phyloP scores from a whole-genome alignment of 2,888 invertebrate genomes.

The Bombylius discolor region DNA sequence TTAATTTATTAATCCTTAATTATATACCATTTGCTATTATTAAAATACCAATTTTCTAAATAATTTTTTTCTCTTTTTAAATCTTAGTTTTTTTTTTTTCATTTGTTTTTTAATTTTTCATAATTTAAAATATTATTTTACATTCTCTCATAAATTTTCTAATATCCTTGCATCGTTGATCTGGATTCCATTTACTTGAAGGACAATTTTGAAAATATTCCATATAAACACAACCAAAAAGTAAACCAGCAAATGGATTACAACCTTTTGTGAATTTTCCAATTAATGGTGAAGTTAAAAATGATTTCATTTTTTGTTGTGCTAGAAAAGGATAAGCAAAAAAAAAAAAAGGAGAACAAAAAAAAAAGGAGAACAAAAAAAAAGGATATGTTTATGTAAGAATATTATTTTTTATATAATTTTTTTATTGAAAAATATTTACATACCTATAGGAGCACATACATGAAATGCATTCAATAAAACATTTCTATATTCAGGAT shows the following conservation, averaged over 20 bases:
- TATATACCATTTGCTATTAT: too few relatives aligned
- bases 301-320: slow-evolving; percentile 10
- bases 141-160: slow-evolving; percentile 30
- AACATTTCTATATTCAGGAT: slow-evolving; percentile 23
- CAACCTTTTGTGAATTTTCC: slow-evolving; percentile 18
- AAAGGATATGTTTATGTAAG: background rate
- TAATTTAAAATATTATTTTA: background rate
- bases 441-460: slow-evolving; percentile 25
- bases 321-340: slow-evolving; percentile 8
- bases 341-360: background rate
- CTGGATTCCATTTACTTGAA: slow-evolving; percentile 26
- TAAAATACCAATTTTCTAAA: background rate
- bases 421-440: background rate
- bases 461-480: slow-evolving; percentile 25
- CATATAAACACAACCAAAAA: slow-evolving; percentile 32
- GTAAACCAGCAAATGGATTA: slow-evolving; percentile 29
- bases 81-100: background rate
- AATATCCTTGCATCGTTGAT: slow-evolving; percentile 24
- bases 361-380: too few relatives aligned
- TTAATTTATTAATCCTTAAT: too few relatives aligned
- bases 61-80: too few relatives aligned
- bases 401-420: background rate
- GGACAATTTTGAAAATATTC: slow-evolving; percentile 34
- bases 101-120: background rate
- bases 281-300: slow-evolving; percentile 11